Evolutionary conservation across 2,113 vertebrate species (phyloP), one percentile per base, ranked within the genome.

Genomic region (Felis chaus): DNA sequence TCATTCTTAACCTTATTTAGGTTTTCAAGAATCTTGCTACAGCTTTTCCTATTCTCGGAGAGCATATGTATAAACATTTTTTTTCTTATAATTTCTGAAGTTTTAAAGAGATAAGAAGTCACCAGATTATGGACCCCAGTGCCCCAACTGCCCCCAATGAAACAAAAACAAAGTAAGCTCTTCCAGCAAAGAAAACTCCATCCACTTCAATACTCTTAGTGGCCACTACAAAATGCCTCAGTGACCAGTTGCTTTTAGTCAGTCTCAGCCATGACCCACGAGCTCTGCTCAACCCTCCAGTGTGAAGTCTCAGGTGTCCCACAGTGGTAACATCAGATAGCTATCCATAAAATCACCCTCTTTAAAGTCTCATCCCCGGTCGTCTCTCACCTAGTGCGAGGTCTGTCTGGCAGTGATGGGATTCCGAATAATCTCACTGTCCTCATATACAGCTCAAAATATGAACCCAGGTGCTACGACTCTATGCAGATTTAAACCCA

Each of bases 81-180:
- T 81, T 81, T 91, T 73, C 50, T 63, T 39, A 45, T 63, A 84
- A 89, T 73, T 68, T 97, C 79, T 94, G 33, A 94, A 85, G 33
- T 89, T 92, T 80, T 85, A 71, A 36, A 80, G 61, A 93, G 81
- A 19, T 39, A 89, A 65, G 21, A n/a, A 39, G 27, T 96, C 36
- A 23, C 50, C 39, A 84, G 53, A 89, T 79, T 71, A 71, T 68
- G 78, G 89, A 76, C 14, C 10, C 3, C 8, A 80, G 48, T 1
- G 4, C 14, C 74, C 41, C 14, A 31, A 4, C 74, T 10, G 45
- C 27, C 41, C 41, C 25, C 13, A 94, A 63, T 57, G 45, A 89
- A 93, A 63, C 50, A 65, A 53, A 89, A 89, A 65, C 65, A 55
- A 92, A 53, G 39, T 41, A 78, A 53, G 14, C 23, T 29, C 78